Conservation (phyloP, 1,140 invertebrate species). For the Cotesia typhae region DNA sequence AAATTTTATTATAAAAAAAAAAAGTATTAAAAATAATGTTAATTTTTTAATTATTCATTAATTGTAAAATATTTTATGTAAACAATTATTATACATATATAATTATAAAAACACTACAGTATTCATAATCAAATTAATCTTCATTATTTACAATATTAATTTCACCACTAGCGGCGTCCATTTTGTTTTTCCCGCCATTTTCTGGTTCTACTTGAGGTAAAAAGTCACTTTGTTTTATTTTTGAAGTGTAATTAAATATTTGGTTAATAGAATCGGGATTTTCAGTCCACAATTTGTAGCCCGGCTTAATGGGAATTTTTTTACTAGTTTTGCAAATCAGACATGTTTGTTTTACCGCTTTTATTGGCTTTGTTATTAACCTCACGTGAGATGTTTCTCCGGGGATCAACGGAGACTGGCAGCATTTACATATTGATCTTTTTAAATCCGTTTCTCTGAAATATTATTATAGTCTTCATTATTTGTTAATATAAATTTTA, state of each 20-base stretch:
- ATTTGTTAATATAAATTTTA: not conserved
- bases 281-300: conserved; percentile 57
- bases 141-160: conserved; percentile 11
- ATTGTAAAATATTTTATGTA: conserved; percentile 66
- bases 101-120: conserved; percentile 49
- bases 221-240: conserved; percentile 18
- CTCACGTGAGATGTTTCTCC: conserved; percentile 60
- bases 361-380: conserved; percentile 54
- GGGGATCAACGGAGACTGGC: conserved; percentile 59
- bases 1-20: conserved; percentile 59
- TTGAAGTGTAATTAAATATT: conserved; percentile 51
- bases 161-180: not conserved
- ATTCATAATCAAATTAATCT: conserved; percentile 42
- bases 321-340: conserved; percentile 48
- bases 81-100: conserved; percentile 56
- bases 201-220: no score
- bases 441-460: conserved; percentile 59
- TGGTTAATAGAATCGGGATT: conserved; percentile 50
- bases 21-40: conserved; percentile 45
- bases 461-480: conserved; percentile 18
- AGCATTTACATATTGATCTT: conserved; percentile 58
- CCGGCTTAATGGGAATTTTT: conserved; percentile 52
- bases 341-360: conserved; percentile 56
- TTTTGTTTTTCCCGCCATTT: no score
- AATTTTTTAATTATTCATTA: conserved; percentile 51